These are phyloP conservation scores for Calosoma granatense DNA, from an alignment of 1,140 invertebrate species.

Conservation along the genomic window DNA sequence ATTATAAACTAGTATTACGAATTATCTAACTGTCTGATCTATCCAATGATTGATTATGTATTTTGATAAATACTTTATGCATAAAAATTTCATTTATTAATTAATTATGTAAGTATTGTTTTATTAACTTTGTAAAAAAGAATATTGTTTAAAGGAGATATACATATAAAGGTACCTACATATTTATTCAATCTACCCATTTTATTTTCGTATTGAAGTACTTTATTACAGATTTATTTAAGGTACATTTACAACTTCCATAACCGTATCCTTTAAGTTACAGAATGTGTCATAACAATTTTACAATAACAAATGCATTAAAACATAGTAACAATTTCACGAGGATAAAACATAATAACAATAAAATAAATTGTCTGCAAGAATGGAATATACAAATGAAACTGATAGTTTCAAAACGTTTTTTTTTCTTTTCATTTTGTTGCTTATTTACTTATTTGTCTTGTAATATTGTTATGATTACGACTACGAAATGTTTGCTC, in stretches of 20 bases:
- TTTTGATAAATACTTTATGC: too few species aligned
- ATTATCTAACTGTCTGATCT: too few species aligned
- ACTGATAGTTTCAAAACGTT: too few species aligned
- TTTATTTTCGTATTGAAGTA: conserved; percentile 2
- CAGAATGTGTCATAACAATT: not conserved
- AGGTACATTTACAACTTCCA: conserved; percentile 5
- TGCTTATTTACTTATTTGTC: not conserved
- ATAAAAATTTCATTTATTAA: too few species aligned
- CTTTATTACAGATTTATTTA: conserved; percentile 5
- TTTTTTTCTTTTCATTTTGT: too few species aligned
- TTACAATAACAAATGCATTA: not conserved
- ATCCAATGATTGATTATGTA: too few species aligned
- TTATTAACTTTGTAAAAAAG: too few species aligned
- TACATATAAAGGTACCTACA: not conserved
- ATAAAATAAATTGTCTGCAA: not conserved
- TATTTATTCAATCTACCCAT: not conserved
- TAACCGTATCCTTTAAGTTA: conserved; percentile 4
- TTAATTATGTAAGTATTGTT: too few species aligned
- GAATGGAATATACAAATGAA: too few species aligned
- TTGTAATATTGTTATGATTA: conserved; percentile 5
- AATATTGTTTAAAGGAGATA: too few species aligned
- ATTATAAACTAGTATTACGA: too few species aligned
- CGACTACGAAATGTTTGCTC: not conserved
- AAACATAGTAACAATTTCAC: conserved; percentile 2
- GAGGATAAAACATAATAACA: not conserved